Evolutionary conservation across 2,797 vertebrate species (phyloP).

Genomic region (Botia almorhae): DNA sequence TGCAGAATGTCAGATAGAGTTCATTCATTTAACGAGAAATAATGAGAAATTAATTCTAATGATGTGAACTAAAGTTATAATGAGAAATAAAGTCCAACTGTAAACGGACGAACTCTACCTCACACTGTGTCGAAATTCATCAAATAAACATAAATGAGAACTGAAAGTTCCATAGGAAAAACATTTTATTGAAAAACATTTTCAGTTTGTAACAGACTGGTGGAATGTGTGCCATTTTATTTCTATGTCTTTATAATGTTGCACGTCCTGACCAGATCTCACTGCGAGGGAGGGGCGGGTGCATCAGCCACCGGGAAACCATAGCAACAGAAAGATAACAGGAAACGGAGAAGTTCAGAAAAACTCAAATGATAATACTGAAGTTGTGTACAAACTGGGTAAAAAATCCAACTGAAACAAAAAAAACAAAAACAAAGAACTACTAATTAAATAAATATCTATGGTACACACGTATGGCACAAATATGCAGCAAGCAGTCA

Average conservation of each 20-base stretch:
- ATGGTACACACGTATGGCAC: conserved; percentile 99
- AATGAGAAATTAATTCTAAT: background rate
- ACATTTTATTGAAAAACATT: conserved; percentile 99
- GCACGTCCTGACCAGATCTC: conserved; percentile 83
- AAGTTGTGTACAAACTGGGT: conserved; percentile 95
- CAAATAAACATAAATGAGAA: conserved; percentile 43
- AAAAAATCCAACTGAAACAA: conserved; percentile 71
- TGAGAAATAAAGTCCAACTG: background rate
- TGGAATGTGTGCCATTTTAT: conserved; percentile 92
- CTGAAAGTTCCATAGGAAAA: conserved; percentile 96
- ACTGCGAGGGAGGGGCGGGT: conserved; percentile 78
- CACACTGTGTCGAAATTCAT: conserved; percentile 1
- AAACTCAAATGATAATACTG: conserved; percentile 96
- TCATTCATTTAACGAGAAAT: background rate
- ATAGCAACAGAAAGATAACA: conserved; percentile 70
- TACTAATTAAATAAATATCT: conserved; percentile 98
- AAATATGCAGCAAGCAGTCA: conserved; percentile 98
- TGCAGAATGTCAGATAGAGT: background rate
- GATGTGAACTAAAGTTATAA: background rate
- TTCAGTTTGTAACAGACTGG: conserved; percentile 98
- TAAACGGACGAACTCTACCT: background rate
- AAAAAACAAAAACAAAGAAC: conserved; percentile 65
- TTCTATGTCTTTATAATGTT: conserved; percentile 71
- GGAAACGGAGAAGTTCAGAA: conserved; percentile 55
- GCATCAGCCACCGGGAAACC: conserved; percentile 85